Evolutionary conservation across 2,113 vertebrate genomes (phyloP).

Genomic region (Campylomormyrus tamandua): DNA sequence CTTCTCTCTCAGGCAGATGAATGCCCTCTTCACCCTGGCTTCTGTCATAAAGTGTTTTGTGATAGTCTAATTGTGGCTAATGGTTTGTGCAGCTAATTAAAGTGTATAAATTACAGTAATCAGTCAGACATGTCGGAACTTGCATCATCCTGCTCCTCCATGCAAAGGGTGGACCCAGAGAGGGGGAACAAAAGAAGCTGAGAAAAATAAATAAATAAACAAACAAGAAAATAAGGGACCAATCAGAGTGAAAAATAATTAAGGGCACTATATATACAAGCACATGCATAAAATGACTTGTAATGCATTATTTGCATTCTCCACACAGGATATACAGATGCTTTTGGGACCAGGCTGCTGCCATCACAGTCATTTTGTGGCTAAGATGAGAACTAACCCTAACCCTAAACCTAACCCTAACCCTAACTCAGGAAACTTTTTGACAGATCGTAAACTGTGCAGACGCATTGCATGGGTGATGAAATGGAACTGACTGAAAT

Average conservation of each 20-base stretch:
- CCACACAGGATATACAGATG: not conserved
- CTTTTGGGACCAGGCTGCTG: not conserved
- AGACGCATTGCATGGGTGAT: not conserved
- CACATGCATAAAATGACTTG: not conserved
- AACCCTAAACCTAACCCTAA: too few relatives aligned
- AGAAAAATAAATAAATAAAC: not conserved
- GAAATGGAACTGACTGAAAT: not conserved
- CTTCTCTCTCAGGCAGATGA: conserved; percentile 39
- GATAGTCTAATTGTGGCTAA: conserved; percentile 99
- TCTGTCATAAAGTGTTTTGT: conserved; percentile 84
- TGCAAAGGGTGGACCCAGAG: conserved; percentile 26
- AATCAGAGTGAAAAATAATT: not conserved
- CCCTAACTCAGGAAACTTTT: not conserved
- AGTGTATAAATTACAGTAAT: conserved; percentile 99
- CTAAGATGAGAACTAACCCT: too few relatives aligned
- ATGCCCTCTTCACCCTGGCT: conserved; percentile 53
- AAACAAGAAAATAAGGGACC: not conserved
- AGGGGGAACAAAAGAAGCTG: not conserved
- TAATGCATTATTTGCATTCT: not conserved
- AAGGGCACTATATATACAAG: not conserved
- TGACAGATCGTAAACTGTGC: not conserved
- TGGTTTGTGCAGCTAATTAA: conserved; percentile 99
- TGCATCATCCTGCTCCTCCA: conserved; percentile 49
- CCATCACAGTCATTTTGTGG: not conserved
- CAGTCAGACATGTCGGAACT: conserved; percentile 82